Percentiles rank a stretch among this genome's conserved stretches.
Conservation (phyloP, 2,888 invertebrate genomes). For the Sphaerophoria rueppellii region DNA sequence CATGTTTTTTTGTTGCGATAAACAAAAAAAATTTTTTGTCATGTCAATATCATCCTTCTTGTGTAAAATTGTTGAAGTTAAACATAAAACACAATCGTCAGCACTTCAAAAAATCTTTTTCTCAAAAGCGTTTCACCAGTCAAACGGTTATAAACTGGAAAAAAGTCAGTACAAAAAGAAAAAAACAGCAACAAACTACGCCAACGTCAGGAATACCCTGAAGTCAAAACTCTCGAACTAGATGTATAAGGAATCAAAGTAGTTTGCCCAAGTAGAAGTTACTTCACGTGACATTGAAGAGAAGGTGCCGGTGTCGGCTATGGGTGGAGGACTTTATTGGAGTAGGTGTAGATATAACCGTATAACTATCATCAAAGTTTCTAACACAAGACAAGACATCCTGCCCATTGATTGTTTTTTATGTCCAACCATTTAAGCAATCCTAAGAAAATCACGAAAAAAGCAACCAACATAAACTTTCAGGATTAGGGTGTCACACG, state of each 20-base stretch:
- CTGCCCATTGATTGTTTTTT: conserved; percentile 68
- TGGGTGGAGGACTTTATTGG: conserved; percentile 26
- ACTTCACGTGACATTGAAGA: conserved; percentile 68
- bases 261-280: conserved; percentile 68
- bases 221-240: conserved; percentile 53
- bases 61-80: conserved; percentile 29
- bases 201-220: conserved; percentile 13
- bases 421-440: conserved; percentile 72
- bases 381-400: conserved; percentile 58
- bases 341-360: conserved; percentile 15
- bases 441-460: conserved; percentile 63
- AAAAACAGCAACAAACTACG: conserved; percentile 1
- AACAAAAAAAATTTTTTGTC: conserved; percentile 30
- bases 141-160: conserved; percentile 29
- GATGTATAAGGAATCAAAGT: conserved; percentile 46
- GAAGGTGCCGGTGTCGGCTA: conserved; percentile 34
- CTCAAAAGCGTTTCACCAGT: conserved; percentile 42
- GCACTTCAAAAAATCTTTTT: conserved; percentile 49
- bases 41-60: conserved; percentile 28
- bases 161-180: neutral
- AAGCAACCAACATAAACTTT: conserved; percentile 68
- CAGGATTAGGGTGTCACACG: conserved; percentile 73
- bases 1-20: conserved; percentile 20
- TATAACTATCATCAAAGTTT: conserved; percentile 68
- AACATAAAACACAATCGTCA: conserved; percentile 30